phyloP scores from a whole-genome alignment of 1,140 invertebrate species.

The Drosophila kohkoa region DNA sequence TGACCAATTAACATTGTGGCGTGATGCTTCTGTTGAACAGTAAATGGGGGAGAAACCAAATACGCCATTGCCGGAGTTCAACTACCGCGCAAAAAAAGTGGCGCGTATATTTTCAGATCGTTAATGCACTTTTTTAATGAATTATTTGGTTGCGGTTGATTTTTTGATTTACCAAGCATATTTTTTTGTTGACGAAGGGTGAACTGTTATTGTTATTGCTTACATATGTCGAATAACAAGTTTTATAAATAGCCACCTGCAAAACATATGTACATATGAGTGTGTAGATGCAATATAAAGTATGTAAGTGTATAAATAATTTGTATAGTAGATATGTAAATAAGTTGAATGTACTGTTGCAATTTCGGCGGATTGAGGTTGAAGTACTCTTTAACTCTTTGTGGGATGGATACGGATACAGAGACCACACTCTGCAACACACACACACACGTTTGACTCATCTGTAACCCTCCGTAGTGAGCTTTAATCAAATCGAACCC shows the following conservation, averaged over 20 bases:
- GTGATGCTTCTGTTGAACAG: constrained; percentile 1
- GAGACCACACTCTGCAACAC: neutral
- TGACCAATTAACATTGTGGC: constrained; percentile 12
- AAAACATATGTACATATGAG: constrained; percentile 23
- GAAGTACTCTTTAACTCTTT: constrained; percentile 26
- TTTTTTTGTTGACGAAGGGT: constrained; percentile 52
- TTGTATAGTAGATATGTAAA: constrained; percentile 28
- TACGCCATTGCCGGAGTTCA: constrained; percentile 62
- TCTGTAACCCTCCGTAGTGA: neutral
- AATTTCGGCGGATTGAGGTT: constrained; percentile 8
- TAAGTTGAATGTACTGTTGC: constrained; percentile 62
- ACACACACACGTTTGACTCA: constrained; percentile 3
- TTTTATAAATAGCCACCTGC: constrained; percentile 65
- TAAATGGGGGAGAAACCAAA: constrained; percentile 6
- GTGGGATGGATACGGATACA: constrained; percentile 2
- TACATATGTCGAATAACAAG: constrained; percentile 36
- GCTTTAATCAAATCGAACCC: constrained; percentile 1
- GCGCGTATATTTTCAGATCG: constrained; percentile 34
- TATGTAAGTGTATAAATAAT: neutral
- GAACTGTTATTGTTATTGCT: constrained; percentile 18
- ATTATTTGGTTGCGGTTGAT: constrained; percentile 42
- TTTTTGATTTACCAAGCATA: constrained; percentile 59
- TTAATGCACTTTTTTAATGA: constrained; percentile 60
- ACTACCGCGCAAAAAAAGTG: constrained; percentile 50
- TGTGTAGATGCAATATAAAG: neutral